Conservation (phyloP, 2,113 vertebrate genomes). For the Notothenia coriiceps region DNA sequence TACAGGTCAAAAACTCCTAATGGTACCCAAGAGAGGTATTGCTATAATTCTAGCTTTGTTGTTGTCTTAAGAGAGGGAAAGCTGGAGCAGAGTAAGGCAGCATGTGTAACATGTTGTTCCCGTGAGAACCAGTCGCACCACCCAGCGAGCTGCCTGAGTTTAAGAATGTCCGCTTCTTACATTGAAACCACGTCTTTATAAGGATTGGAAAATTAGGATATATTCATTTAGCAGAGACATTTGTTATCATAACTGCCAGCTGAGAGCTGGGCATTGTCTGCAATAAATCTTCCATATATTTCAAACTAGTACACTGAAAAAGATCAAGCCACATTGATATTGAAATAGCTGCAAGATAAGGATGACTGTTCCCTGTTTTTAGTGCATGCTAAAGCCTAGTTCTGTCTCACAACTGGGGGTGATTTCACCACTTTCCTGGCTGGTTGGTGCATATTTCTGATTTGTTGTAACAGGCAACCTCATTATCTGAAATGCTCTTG, state of each 20-base stretch:
- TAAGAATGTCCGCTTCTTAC: constrained; percentile 1
- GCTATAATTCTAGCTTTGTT: constrained; percentile 20
- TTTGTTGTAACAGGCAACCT: constrained; percentile 21
- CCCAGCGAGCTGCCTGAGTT: constrained; percentile 14
- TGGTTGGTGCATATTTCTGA: constrained; percentile 20
- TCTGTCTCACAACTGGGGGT: background rate
- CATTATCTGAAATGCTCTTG: background rate
- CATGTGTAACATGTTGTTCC: constrained; percentile 54
- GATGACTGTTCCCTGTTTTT: constrained; percentile 8
- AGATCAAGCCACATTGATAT: background rate
- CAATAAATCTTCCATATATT: background rate
- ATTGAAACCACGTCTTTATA: constrained; percentile 28
- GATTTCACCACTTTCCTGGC: constrained; percentile 35
- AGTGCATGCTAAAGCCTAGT: background rate
- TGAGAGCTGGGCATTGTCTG: background rate
- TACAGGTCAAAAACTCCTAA: background rate
- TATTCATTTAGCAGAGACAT: background rate
- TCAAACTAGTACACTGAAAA: background rate
- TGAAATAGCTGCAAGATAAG: background rate
- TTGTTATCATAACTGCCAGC: background rate
- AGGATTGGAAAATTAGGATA: constrained; percentile 41
- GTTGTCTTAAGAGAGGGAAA: constrained; percentile 49
- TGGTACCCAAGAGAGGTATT: background rate
- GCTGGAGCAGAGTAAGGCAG: constrained; percentile 35
- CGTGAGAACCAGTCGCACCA: constrained; percentile 57